Conservation (phyloP, 2,888 invertebrate genomes). For the Clivina fossor region DNA sequence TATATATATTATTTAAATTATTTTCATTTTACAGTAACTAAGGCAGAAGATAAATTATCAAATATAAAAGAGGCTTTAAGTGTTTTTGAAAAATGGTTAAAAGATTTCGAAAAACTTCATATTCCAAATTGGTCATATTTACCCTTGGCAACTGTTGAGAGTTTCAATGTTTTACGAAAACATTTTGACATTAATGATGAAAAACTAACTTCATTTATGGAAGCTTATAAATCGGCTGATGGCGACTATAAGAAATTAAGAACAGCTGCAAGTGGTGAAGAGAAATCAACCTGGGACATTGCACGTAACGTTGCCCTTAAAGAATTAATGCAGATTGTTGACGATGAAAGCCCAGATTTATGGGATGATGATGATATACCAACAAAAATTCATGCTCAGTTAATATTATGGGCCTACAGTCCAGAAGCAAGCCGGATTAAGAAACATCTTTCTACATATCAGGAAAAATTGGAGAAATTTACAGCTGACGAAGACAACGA, state of each 20-base stretch:
- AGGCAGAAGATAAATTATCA: conserved; percentile 72
- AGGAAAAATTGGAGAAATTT: conserved; percentile 52
- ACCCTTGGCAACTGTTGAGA: conserved; percentile 60
- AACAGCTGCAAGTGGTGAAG: conserved; percentile 60
- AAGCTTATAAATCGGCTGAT: conserved; percentile 64
- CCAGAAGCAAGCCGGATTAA: conserved; percentile 70
- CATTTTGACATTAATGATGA: conserved; percentile 56
- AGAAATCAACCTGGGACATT: conserved; percentile 73
- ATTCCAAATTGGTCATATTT: conserved; percentile 72
- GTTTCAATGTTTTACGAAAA: conserved; percentile 58
- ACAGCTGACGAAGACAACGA: conserved; percentile 43
- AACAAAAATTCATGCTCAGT: conserved; percentile 65
- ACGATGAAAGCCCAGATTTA: conserved; percentile 63
- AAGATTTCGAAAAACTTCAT: conserved; percentile 69
- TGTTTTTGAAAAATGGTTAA: conserved; percentile 71
- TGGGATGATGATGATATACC: conserved; percentile 68
- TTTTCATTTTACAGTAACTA: conserved; percentile 60
- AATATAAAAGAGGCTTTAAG: conserved; percentile 74
- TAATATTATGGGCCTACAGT: conserved; percentile 77
- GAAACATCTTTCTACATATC: conserved; percentile 56
- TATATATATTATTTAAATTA: conserved; percentile 11
- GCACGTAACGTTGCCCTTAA: conserved; percentile 66
- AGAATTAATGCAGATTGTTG: conserved; percentile 58
- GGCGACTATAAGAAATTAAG: conserved; percentile 76
- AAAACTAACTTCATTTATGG: conserved; percentile 58